Percentiles rank a stretch among this genome's conserved stretches.
Evolutionary conservation across 2,888 invertebrate genomes (phyloP).

Genomic region (Agrotis clavis): DNA sequence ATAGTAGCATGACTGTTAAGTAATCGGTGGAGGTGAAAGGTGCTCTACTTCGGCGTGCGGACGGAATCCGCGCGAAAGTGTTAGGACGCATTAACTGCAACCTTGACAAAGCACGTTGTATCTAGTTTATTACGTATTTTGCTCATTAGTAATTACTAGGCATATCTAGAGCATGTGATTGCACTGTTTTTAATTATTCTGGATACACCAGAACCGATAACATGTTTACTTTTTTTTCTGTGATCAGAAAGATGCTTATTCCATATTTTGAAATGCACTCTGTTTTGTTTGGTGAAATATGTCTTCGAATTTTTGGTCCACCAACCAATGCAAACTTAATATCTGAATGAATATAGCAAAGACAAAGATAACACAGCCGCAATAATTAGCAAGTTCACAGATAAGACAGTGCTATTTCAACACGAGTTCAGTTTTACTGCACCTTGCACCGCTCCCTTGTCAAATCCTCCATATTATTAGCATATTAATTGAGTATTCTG

Average conservation of each 20-base stretch:
- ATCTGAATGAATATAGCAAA: not conserved
- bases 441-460: constrained; percentile 78
- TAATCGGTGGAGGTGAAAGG: constrained; percentile 66
- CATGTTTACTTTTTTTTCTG: not conserved
- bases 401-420: constrained; percentile 63
- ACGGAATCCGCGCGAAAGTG: constrained; percentile 43
- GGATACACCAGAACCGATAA: not conserved
- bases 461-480: constrained; percentile 84
- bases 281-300: too few relatives aligned
- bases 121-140: not conserved
- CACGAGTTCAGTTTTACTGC: constrained; percentile 71
- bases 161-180: not conserved
- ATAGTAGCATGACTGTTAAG: constrained; percentile 49
- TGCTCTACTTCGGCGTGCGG: constrained; percentile 60
- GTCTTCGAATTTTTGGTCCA: too few relatives aligned
- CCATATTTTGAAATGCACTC: too few relatives aligned
- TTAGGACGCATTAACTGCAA: constrained; percentile 30
- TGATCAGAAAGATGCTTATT: too few relatives aligned
- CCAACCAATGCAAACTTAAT: not conserved
- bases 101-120: constrained; percentile 27
- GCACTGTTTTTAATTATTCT: not conserved
- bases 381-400: constrained; percentile 52
- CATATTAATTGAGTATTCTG: constrained; percentile 90
- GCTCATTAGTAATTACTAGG: not conserved
- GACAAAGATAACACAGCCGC: constrained; percentile 11